Evolutionary conservation across 2,888 invertebrate genomes (phyloP).

Genomic region (Eucriotettix oculatus): DNA sequence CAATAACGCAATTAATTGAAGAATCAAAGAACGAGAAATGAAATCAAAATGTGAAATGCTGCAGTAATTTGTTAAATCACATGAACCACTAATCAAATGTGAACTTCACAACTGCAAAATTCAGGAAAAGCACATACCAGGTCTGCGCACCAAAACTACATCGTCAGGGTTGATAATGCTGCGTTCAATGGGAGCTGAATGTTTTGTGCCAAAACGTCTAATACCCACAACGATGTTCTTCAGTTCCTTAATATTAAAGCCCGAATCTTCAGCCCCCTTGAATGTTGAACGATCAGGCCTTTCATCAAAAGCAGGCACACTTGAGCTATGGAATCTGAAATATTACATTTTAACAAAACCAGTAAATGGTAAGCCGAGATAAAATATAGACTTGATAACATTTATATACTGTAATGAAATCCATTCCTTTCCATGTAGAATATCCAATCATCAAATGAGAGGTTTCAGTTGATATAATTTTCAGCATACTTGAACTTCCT

Average conservation of each 20-base stretch:
- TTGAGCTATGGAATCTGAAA: constrained; percentile 3
- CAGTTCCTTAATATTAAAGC: constrained; percentile 10
- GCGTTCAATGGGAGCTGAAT: constrained; percentile 6
- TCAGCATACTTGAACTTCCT: no score
- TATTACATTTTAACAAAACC: not conserved
- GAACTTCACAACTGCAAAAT: no score
- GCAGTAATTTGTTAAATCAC: no score
- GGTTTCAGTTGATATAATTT: no score
- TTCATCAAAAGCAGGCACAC: not conserved
- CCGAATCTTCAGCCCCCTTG: constrained; percentile 11
- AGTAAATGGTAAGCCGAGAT: not conserved
- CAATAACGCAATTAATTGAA: no score
- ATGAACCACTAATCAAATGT: no score
- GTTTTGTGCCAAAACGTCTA: constrained; percentile 4
- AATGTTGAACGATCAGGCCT: constrained; percentile 6
- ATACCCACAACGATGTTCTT: constrained; percentile 12
- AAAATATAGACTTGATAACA: no score
- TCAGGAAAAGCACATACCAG: constrained; percentile 7
- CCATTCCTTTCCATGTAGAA: no score
- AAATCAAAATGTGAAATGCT: no score
- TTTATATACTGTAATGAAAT: no score
- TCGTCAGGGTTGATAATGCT: constrained; percentile 11
- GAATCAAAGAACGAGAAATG: no score
- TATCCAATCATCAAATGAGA: no score
- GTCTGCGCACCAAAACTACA: constrained; percentile 12